phyloP scores from a whole-genome alignment of 1,140 invertebrate genomes.

The Caenorhabditis elegans region WBcel235 BX284606.5:4077001-4077500 shows the following conservation, averaged over 20 bases:
- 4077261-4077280: not conserved
- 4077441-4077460: not conserved
- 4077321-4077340: constrained; percentile 20
- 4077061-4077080: no score
- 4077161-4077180: not conserved
- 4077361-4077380: constrained; percentile 17
- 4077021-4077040: no score
- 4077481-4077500: constrained; percentile 22
- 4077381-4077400: constrained; percentile 30
- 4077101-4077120: no score
- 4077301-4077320: constrained; percentile 27
- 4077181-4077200: not conserved
- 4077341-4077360: not conserved
- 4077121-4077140: no score
- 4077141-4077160: no score
- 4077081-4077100: no score
- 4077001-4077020: no score
- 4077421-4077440: constrained; percentile 4
- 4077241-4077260: constrained; percentile 32
- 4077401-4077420: constrained; percentile 20
- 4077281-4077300: constrained; percentile 17
- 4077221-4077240: constrained; percentile 27
- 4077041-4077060: no score
- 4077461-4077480: not conserved
- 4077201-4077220: not conserved